A percentile compares a stretch with the other conserved stretches of the same genome.
phyloP scores from a whole-genome alignment of 1,140 invertebrate genomes.

The Colletes gigas region DNA sequence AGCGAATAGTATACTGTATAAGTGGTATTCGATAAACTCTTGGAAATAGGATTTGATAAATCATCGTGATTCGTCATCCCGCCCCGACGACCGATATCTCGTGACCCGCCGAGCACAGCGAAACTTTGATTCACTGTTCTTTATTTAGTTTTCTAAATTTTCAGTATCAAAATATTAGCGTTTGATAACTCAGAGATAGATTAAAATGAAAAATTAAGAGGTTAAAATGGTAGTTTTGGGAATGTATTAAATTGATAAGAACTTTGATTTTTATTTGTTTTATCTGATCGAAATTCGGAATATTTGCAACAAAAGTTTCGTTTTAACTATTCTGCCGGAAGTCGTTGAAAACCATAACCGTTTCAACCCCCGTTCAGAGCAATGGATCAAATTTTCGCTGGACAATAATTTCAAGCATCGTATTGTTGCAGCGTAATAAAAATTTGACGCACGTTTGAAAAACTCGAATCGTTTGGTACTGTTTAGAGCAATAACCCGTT shows the following conservation, averaged over 20 bases:
- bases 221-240: no score
- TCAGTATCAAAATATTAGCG: background rate
- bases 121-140: slow-evolving; percentile 22
- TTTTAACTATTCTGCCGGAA: no score
- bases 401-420: background rate
- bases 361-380: background rate
- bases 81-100: background rate
- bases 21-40: slow-evolving; percentile 45
- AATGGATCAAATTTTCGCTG: slow-evolving; percentile 17
- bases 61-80: slow-evolving; percentile 9
- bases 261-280: no score
- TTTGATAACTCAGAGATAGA: background rate
- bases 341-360: no score
- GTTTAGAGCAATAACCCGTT: slow-evolving; percentile 67
- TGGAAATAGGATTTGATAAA: background rate
- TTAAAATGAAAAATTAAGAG: no score
- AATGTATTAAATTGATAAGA: no score
- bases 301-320: no score
- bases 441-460: background rate
- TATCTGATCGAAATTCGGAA: no score
- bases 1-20: background rate
- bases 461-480: slow-evolving; percentile 16
- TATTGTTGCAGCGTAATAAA: background rate
- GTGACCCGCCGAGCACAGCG: background rate
- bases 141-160: background rate